Base-by-base conservation (phyloP, 2,113 vertebrate genomes). In the Myodes glareolus region DNA sequence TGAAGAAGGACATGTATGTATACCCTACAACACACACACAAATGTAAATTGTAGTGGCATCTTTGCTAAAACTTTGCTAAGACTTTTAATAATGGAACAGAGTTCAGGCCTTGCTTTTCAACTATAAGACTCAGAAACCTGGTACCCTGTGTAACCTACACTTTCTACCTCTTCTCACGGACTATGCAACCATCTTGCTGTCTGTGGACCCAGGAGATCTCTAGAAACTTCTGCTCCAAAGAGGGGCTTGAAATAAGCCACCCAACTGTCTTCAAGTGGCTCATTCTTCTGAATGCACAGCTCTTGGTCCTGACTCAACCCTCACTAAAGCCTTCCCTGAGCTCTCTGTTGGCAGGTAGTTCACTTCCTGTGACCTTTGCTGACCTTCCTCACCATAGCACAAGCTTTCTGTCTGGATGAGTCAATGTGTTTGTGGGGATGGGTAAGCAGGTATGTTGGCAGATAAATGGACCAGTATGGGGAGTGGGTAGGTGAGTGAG, bases 261-360 rank as follows among this genome's bases (percentile, higher is more conserved):
- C 1, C 4, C 12, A 0, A 3, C 47, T 27, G 31, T 6, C 65
- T 73, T 42, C 27, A 42, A 36, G 25, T 0, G 21, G 27, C 33
- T 7, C 16, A 0, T n/a, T 52, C 42, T 14, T 63, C 25, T 36
- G 7, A 3, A n/a, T 0, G 21, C 36, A 0, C 0, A 36, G 63
- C 7, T 3, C 23, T 31, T 65, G 13, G 39, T 14, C 50, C 36
- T 3, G 52, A 36, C 14, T 47, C 2, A 2, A 3, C 39, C 33
- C 61, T 45, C 52, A 1, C 7, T 21, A 45, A 61, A 19, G 1
- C 45, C 3, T 70, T 65, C 65, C 33, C 6, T 11, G 47, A 70
- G 19, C 27, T 7, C 6, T 88, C 14, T 13, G 27, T 5, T 1
- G 4, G 10, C 0, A 0, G 7, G 2, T 0, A 29, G 61, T 67